Evolutionary conservation across 2,888 invertebrate genomes (phyloP), one percentile per base, ranked within the genome.

Genomic region (Cephus runcator): DNA sequence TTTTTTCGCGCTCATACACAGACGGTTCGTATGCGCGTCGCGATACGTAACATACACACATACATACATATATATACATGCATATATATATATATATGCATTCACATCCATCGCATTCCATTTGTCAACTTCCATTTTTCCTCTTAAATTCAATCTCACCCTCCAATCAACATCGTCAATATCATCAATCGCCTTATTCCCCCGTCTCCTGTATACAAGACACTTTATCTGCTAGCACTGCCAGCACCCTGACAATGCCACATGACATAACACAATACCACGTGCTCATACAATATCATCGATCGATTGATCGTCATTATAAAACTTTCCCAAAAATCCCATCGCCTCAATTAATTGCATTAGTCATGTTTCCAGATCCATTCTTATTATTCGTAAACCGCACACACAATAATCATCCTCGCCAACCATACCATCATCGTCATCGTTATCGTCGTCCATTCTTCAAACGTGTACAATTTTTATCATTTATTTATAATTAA

Each of bases 401-500:
- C 34, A 36, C 36, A 36, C 12, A 33, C 4, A 35, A 34, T 23
- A 34, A 74, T 76, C 56, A 56, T 56, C 23, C 56, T 56, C 56
- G 1, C 23, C 56, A 56, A 56, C 9, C 56, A 6, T 23, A 56
- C 23, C 15, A 56, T 40, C 40, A 12, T 35, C 12, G 2, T 56
- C 15, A 23, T 56, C 56, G 35, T 40, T 33, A 71, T 78, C 69
- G 40, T 73, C 35, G 79, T 75, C 69, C 75, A 76, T 73, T 77
- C 76, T 73, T 81, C 69, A 56, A 56, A 56, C 56, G 56, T 23
- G 56, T 56, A 56, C 56, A 56, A 56, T 56, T 56, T 71, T 83
- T 81, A 81, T 81, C 76, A 75, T 78, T 82, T 80, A 78, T 81
- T 81, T 79, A 79, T 80, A 85, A 81, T 81, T 80, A 80, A 80